Evolutionary conservation across 2,797 vertebrate genomes (phyloP).

Genomic region (Esox lucius): DNA sequence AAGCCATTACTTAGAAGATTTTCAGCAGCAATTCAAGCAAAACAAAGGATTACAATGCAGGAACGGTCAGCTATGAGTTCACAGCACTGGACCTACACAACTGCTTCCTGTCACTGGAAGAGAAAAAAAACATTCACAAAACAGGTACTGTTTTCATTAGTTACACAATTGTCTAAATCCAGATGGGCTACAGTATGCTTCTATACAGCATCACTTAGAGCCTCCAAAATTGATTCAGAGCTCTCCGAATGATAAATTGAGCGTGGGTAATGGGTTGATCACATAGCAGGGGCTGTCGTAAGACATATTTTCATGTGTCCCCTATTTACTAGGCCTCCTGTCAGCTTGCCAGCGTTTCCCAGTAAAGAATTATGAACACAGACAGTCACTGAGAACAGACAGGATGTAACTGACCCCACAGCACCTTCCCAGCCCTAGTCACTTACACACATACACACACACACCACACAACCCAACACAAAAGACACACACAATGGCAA

Average conservation of each 20-base stretch:
- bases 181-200: slow-evolving; percentile 48
- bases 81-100: not conserved
- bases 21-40: no score
- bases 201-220: slow-evolving; percentile 23
- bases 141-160: slow-evolving; percentile 1
- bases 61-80: not conserved
- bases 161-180: slow-evolving; percentile 28
- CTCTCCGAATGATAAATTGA: slow-evolving; percentile 59
- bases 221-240: slow-evolving; percentile 25
- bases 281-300: slow-evolving; percentile 62
- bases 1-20: no score
- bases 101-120: not conserved
- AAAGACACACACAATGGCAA: not conserved
- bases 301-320: slow-evolving; percentile 59
- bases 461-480: no score
- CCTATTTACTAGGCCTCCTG: slow-evolving; percentile 47
- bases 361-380: slow-evolving; percentile 38
- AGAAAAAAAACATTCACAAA: not conserved
- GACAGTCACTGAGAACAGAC: slow-evolving; percentile 17
- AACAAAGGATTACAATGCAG: not conserved
- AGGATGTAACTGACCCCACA: not conserved
- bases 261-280: slow-evolving; percentile 60
- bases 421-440: not conserved
- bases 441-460: not conserved
- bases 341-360: slow-evolving; percentile 40